A percentile compares a stretch with the other conserved stretches of the same genome.
phyloP scores from a whole-genome alignment of 2,797 vertebrate genomes.

The Cyprinodon diabolis region DNA sequence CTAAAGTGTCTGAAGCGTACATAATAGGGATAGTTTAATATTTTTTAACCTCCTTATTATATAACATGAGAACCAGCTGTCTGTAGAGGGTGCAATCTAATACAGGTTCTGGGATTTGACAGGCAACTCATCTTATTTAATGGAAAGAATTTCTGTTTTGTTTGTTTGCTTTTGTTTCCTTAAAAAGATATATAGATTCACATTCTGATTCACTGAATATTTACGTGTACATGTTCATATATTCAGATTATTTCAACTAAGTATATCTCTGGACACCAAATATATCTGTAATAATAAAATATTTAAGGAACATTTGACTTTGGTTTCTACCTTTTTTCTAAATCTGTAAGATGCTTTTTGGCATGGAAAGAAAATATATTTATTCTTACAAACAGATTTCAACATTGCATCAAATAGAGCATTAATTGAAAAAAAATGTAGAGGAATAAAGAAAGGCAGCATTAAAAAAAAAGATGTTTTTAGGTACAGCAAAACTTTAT shows the following conservation, averaged over 20 bases:
- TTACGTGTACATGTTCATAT: too few relatives aligned
- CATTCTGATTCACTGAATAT: not conserved
- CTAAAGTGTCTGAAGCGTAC: slow-evolving; percentile 43
- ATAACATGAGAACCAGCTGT: slow-evolving; percentile 15
- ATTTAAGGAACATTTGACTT: not conserved
- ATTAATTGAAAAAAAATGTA: not conserved
- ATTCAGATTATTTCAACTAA: not conserved
- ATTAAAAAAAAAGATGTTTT: not conserved
- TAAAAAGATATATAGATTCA: not conserved
- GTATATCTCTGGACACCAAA: not conserved
- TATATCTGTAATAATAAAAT: not conserved
- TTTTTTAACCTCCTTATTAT: slow-evolving; percentile 52
- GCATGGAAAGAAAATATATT: not conserved
- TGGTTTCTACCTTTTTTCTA: not conserved
- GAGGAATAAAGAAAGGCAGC: not conserved
- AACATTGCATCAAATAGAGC: too few relatives aligned
- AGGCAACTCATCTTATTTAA: not conserved
- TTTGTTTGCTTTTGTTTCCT: not conserved
- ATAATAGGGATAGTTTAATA: slow-evolving; percentile 38
- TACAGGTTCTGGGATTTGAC: not conserved
- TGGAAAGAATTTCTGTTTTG: not conserved
- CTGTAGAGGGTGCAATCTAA: slow-evolving; percentile 31
- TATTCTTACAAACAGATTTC: not conserved
- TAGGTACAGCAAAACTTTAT: not conserved
- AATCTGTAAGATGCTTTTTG: not conserved